Base-by-base conservation (phyloP, 2,888 invertebrate genomes). In the Eulithis testata region DNA sequence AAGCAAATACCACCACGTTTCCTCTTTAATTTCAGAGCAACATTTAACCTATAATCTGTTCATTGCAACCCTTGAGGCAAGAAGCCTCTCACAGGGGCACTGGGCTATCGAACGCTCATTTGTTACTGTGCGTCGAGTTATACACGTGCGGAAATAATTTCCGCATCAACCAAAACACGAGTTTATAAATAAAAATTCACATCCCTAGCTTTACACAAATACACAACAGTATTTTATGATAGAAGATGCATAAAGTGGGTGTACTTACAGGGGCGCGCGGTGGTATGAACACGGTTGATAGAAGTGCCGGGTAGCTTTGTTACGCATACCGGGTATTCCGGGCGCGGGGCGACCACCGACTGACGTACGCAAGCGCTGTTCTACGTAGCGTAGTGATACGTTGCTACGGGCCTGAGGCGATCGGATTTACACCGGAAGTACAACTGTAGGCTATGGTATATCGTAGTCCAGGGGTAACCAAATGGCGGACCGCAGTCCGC, bases 81-180 rank as follows among this genome's bases (percentile, higher is more conserved):
- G 82, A 85, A 86, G 82, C 82, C 86, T 87, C 88, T 91, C 84
- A 92, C 88, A 92, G 92, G 92, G 92, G 92, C 92, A 93, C 87
- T 92, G 90, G 92, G 92, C 91, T 93, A 92, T 92, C 87, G 91
- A 92, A 86, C 89, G 85, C 84, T 90, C 89, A 90, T 89, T 90
- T 89, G 88, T 88, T 85, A 86, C 81, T 73, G 84, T 87, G 88
- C 87, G 88, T 86, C 83, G 83, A 53, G 53, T 14, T 81, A 83
- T 86, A 85, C 91, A 91, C 91, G 91, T 92, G 91, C 86, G 84
- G 21, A 84, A 82, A 82, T 81, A 65, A 76, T 77, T 82, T 80
- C 80, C 78, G 74, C 65, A 60, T 71, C 68, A 83, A 85, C 84
- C 36, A n/a, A 12, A 43, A 49, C 47, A 44, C 2, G 11, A 52